Evolutionary conservation across 2,888 invertebrate species (phyloP), one percentile per base, ranked within the genome.

Genomic region (Brachypalpus laphriformis): DNA sequence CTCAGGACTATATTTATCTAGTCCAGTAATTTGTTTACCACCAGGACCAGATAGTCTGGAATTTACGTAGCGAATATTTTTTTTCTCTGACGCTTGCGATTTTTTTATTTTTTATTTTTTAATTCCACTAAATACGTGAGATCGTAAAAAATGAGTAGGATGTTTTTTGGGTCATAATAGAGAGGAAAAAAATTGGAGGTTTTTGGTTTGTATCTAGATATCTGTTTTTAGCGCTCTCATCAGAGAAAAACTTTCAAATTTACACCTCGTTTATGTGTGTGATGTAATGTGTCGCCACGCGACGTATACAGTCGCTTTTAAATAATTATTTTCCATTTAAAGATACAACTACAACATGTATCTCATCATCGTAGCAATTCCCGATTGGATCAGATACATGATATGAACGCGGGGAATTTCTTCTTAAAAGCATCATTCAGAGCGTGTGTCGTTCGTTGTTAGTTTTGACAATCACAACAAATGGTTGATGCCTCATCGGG

Each of bases 21-120:
- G 54, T 22, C 54, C 54, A 74, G 63, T 63, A 74, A 74, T 74
- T 74, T 63, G 61, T 54, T 63, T 72, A 59, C 59, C 56, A 59
- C 59, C 56, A 59, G 68, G 14, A 47, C 42, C 11, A 70, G 25
- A 37, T 20, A 61, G 25, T 45, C 59, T 59, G 59, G 59, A 59
- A 25, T 34, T 57, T 42, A 28, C 37, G 54, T 42, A 66, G 28
- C 45, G 2, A 25, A 7, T 5, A 5, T 1, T 28, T 28, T 25
- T 2, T 14, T 20, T 40, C 51, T 37, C 40, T 61, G 72, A 61
- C 63, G 74, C 42, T 63, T 51, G 25, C 25, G n/a, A 14, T 28
- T 51, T 63, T 54, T 61, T 45, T 37, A 20, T 45, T 47, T 9
- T 8, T 34, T 61, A 20, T 22, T 31, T 57, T 57, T 20, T 8